Evolutionary conservation across 2,888 invertebrate species (phyloP), one percentile per base, ranked within the genome.

Genomic region (Mimachlamys varia): DNA sequence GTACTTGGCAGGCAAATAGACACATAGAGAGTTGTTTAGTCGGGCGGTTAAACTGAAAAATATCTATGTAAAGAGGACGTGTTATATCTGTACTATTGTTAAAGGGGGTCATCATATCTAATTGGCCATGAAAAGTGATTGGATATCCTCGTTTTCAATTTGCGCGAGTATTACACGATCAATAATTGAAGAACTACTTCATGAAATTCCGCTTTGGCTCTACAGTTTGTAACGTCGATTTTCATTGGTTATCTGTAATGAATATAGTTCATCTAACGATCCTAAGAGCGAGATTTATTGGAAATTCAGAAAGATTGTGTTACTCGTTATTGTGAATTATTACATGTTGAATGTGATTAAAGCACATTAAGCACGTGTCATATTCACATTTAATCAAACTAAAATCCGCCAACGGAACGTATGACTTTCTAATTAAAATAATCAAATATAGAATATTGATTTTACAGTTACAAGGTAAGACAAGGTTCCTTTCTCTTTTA

Each of bases 301-400:
- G 76, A 76, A 76, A 76, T 76, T 33, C 76, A 12, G 27, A 76
- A 33, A 27, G 33, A 15, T 33, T 76, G 10, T 3, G 76, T 76
- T 76, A 27, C 76, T 33, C 76, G 33, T 76, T 76, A 76, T 10
- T 76, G 12, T 76, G 76, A 76, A 33, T 76, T 76, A 76, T 76
- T 76, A 76, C 33, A 76, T 76, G 76, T 76, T 76, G 76, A 76
- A 76, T 76, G 76, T 76, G 76, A 76, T 76, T 76, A 76, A 76
- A 76, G 76, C 27, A 76, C 27, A 33, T 76, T 76, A 33, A 76
- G 27, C 76, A 27, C 27, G 76, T 76, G 76, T 76, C 76, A 76
- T 76, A 76, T 76, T 76, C 76, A 76, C 76, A 33, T 76, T 76
- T 76, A 33, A 27, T 76, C 76, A 27, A 76, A 33, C 33, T 76